Conservation (phyloP, 1,140 invertebrate species). For the Orchesella cincta region DNA sequence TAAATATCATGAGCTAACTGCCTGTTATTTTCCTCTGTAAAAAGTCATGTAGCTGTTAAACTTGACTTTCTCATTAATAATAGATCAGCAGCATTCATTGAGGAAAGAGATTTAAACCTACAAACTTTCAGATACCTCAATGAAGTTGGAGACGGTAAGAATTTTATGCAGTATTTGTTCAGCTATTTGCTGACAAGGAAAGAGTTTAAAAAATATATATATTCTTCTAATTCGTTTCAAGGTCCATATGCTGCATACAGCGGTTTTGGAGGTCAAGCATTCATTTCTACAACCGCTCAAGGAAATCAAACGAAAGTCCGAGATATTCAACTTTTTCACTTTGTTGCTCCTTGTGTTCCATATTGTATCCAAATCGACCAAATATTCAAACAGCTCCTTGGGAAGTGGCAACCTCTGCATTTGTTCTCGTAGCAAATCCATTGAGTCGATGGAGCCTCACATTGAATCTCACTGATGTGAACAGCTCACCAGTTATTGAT, state of each 20-base stretch:
- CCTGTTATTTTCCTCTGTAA: too few relatives aligned
- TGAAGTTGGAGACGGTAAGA: background rate
- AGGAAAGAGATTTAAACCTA: background rate
- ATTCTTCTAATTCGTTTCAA: too few relatives aligned
- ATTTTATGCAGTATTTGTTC: too few relatives aligned
- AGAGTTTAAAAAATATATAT: too few relatives aligned
- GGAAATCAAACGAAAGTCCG: background rate
- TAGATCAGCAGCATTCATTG: background rate
- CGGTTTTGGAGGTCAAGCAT: background rate
- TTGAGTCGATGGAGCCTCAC: conserved; percentile 14
- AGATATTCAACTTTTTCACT: too few relatives aligned
- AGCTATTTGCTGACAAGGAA: too few relatives aligned
- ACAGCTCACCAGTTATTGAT: background rate
- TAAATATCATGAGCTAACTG: too few relatives aligned
- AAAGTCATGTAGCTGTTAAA: background rate
- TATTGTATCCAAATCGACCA: background rate
- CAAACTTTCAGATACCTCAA: background rate
- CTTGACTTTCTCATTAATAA: background rate
- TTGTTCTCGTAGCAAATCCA: background rate
- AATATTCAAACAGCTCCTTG: background rate
- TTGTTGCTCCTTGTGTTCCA: too few relatives aligned
- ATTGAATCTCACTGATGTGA: background rate
- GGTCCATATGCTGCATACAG: background rate
- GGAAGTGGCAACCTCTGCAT: background rate
- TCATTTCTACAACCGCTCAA: background rate